These are phyloP conservation scores for Gnathonemus echidnorhynchus DNA, from an alignment of 2,113 vertebrate genomes.

Conservation along the genomic window DNA sequence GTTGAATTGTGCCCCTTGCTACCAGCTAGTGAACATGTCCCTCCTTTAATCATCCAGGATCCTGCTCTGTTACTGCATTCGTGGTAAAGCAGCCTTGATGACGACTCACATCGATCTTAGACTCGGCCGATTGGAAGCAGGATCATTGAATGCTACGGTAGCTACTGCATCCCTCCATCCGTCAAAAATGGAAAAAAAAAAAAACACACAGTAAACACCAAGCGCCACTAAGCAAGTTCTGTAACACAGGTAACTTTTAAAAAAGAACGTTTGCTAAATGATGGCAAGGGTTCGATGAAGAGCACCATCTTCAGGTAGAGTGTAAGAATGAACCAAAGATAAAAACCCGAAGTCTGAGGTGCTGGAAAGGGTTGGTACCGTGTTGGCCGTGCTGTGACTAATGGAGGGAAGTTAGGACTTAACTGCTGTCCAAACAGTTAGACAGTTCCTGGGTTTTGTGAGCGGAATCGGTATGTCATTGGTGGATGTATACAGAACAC, in stretches of 20 bases:
- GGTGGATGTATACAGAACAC: slow-evolving; percentile 37
- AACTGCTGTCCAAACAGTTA: slow-evolving; percentile 50
- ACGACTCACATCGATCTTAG: background rate
- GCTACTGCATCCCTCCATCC: background rate
- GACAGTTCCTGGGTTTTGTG: slow-evolving; percentile 33
- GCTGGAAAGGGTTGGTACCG: background rate
- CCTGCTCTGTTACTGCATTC: background rate
- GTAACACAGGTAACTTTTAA: background rate
- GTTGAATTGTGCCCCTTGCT: background rate
- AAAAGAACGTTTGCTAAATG: background rate
- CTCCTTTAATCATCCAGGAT: background rate
- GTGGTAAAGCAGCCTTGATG: background rate
- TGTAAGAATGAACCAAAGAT: background rate
- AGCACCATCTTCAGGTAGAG: background rate
- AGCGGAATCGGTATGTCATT: slow-evolving; percentile 30
- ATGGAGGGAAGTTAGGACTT: slow-evolving; percentile 40
- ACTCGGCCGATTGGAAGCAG: background rate
- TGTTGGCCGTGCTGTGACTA: slow-evolving; percentile 33
- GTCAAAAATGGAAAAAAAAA: background rate
- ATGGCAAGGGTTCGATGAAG: background rate
- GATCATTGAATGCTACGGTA: background rate
- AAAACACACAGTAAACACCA: background rate
- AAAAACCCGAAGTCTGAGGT: slow-evolving; percentile 11
- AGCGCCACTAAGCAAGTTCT: background rate
- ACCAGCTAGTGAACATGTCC: background rate